Evolutionary conservation across 2,888 invertebrate genomes (phyloP), one percentile per base, ranked within the genome.

Genomic region (Philhelius pedissequus): DNA sequence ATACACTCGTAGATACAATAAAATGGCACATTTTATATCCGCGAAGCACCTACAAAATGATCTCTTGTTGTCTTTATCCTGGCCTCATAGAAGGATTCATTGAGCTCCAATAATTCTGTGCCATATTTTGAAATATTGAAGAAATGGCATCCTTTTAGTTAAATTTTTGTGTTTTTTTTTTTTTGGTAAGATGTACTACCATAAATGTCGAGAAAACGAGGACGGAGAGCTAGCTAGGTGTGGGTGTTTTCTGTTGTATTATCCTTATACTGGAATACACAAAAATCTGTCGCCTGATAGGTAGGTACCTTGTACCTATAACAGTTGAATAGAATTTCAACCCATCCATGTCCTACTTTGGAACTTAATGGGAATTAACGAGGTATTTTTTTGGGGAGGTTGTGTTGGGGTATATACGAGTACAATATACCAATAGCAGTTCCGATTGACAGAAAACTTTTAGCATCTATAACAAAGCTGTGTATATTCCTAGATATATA

Each of bases 351-450:
- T 58, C 7, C 70, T 45, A 76, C 70, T 76, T 76, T 68, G 25
- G 20, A 58, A 81, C 80, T 76, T 58, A 81, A 76, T 76, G 43
- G 70, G 76, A 58, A 81, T 81, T 81, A 81, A 81, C 76, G 81
- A 81, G 58, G 58, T 58, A 58, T 38, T 58, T 58, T 40, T 58
- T 40, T 35, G 58, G 58, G 38, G 58, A 58, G 58, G 25, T 35
- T n/a, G 15, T 38, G 35, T 35, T 56, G 20, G 20, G 20, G 35
- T 56, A 13, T 38, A 38, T 18, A 35, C 5, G 58, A 58, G 25
- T n/a, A n/a, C n/a, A n/a, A n/a, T n/a, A n/a, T n/a, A n/a, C n/a
- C n/a, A n/a, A n/a, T n/a, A n/a, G n/a, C n/a, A n/a, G n/a, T 58
- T 58, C 38, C 58, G 58, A 58, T 58, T 58, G 58, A 58, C 58